These are phyloP conservation scores for Brachionus asplanchnoidis DNA, from an alignment of 1,140 invertebrate species.

Conservation along the genomic window DNA sequence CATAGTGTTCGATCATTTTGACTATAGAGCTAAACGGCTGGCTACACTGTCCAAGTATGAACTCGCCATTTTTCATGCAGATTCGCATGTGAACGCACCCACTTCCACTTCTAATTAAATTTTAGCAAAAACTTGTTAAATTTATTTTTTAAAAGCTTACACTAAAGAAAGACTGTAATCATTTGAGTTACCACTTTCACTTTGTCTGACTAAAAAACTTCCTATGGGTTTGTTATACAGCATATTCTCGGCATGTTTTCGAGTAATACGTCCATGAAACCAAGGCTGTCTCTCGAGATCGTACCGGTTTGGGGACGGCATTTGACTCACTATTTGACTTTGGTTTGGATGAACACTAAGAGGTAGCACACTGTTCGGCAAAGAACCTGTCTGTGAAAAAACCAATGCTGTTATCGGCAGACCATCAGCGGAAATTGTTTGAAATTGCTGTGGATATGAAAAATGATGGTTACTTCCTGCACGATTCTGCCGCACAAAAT, in stretches of 20 bases:
- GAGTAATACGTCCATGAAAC: slow-evolving; percentile 33
- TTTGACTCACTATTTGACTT: not conserved
- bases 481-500: not conserved
- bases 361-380: not conserved
- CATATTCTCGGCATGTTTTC: slow-evolving; percentile 30
- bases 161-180: slow-evolving; percentile 36
- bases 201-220: slow-evolving; percentile 42
- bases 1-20: slow-evolving; percentile 34
- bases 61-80: slow-evolving; percentile 33
- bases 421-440: not conserved
- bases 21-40: slow-evolving; percentile 31
- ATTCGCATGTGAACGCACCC: slow-evolving; percentile 42
- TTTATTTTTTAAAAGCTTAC: not conserved
- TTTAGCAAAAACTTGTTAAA: slow-evolving; percentile 7
- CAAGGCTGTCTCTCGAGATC: slow-evolving; percentile 24
- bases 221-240: not conserved
- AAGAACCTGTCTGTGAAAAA: not conserved
- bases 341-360: not conserved
- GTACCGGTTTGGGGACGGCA: not conserved
- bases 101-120: slow-evolving; percentile 24
- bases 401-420: slow-evolving; percentile 4
- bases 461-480: not conserved
- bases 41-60: slow-evolving; percentile 38
- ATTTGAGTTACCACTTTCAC: slow-evolving; percentile 41
- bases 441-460: slow-evolving; percentile 5